These are phyloP conservation scores for Drosophila pegasa DNA, from an alignment of 2,888 invertebrate species.

Conservation along the genomic window DNA sequence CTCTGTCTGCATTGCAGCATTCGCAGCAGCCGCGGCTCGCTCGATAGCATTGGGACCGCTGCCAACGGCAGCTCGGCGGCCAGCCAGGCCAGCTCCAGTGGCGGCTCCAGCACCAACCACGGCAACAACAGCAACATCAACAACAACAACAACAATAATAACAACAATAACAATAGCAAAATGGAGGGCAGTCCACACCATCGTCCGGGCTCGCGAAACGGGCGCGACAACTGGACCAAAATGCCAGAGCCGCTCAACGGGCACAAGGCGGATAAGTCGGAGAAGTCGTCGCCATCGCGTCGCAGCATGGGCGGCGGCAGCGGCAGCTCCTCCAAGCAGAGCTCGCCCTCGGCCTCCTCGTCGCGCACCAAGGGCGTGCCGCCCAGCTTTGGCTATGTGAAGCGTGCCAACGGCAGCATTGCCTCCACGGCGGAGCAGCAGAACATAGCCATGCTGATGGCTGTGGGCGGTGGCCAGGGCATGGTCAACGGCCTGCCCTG, in stretches of 20 bases:
- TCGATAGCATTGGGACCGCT: slow-evolving; percentile 84
- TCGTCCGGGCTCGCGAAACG: slow-evolving; percentile 79
- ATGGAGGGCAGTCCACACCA: slow-evolving; percentile 73
- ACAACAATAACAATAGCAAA: slow-evolving; percentile 55
- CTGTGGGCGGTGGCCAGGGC: slow-evolving; percentile 39
- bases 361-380: slow-evolving; percentile 90
- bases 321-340: slow-evolving; percentile 76
- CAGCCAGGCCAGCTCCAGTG: slow-evolving; percentile 82
- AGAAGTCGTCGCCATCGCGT: slow-evolving; percentile 84
- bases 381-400: slow-evolving; percentile 94
- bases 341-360: slow-evolving; percentile 77
- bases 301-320: slow-evolving; percentile 83
- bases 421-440: slow-evolving; percentile 85
- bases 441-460: slow-evolving; percentile 82
- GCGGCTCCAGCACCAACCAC: slow-evolving; percentile 53
- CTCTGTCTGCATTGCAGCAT: slow-evolving; percentile 70
- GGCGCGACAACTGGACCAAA: slow-evolving; percentile 84
- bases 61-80: slow-evolving; percentile 82
- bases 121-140: slow-evolving; percentile 47
- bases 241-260: slow-evolving; percentile 84
- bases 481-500: slow-evolving; percentile 62
- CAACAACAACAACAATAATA: slow-evolving; percentile 41
- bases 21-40: slow-evolving; percentile 84
- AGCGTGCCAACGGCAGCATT: slow-evolving; percentile 89
- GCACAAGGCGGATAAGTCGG: slow-evolving; percentile 83